Evolutionary conservation across 92 coral and sea anemone species (phyloP).

Genomic region (Parazoanthus atlanticus): DNA sequence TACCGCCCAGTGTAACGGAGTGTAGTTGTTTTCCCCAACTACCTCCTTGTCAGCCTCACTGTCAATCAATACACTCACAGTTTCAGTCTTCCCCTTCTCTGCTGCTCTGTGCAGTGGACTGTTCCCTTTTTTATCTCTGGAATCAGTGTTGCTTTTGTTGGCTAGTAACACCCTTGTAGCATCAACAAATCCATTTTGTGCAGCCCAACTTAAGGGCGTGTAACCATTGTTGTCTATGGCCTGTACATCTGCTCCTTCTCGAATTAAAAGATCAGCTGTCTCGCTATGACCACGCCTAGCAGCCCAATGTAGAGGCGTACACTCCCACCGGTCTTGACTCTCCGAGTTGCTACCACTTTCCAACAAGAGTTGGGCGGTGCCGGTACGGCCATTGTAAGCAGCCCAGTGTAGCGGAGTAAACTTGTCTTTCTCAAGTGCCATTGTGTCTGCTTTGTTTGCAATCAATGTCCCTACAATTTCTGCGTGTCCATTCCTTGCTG

Average conservation of each 20-base stretch:
- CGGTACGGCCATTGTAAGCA: background rate
- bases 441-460: background rate
- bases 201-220: slow-evolving; percentile 3
- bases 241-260: background rate
- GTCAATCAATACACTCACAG: slow-evolving; percentile 6
- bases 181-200: background rate
- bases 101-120: slow-evolving; percentile 19
- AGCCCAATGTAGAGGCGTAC: background rate
- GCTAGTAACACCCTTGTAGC: background rate
- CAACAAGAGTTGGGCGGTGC: background rate
- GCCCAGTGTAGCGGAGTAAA: slow-evolving; percentile 23
- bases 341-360: slow-evolving; percentile 5
- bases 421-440: background rate
- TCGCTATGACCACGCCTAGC: slow-evolving; percentile 3
- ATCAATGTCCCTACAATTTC: background rate
- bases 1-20: slow-evolving; percentile 31
- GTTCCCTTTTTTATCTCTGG: background rate
- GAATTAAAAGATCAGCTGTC: background rate
- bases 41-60: background rate
- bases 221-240: slow-evolving; percentile 2
- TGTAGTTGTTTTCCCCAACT: background rate
- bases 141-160: background rate
- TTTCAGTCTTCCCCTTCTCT: slow-evolving; percentile 14
- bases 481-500: background rate
- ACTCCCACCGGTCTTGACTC: background rate